phyloP scores from a whole-genome alignment of 2,113 vertebrate species.

The Atractosteus spatula region DNA sequence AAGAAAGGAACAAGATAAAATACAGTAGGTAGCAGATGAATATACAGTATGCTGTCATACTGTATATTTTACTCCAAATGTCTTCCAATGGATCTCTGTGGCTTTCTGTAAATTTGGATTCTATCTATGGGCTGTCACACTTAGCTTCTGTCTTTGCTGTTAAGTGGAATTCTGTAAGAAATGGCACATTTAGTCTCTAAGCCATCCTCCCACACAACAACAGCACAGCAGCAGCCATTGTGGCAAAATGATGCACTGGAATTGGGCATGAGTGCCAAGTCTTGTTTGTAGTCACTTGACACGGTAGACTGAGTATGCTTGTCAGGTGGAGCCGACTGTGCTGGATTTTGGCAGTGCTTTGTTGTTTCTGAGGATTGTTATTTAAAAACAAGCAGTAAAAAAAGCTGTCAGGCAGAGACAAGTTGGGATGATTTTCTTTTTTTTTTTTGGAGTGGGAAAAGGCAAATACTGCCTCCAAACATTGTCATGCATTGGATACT shows the following conservation, averaged over 20 bases:
- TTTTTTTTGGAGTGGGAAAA: no score
- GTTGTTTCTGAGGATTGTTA: background rate
- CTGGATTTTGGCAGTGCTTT: background rate
- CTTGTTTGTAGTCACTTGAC: background rate
- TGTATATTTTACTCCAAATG: background rate
- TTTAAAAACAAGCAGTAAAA: background rate
- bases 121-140: background rate
- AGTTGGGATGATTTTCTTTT: background rate
- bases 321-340: background rate
- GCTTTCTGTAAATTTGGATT: background rate
- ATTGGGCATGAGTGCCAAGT: background rate
- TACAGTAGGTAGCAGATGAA: no score
- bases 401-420: background rate
- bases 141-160: background rate
- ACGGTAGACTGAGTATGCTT: background rate
- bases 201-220: background rate
- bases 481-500: no score
- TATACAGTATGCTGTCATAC: no score
- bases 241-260: background rate
- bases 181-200: background rate
- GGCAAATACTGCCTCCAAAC: no score
- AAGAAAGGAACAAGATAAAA: no score
- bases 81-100: background rate
- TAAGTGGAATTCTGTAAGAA: background rate
- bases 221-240: background rate